Evolutionary conservation across 2,888 invertebrate genomes (phyloP).

Genomic region (Campoplex nolae): DNA sequence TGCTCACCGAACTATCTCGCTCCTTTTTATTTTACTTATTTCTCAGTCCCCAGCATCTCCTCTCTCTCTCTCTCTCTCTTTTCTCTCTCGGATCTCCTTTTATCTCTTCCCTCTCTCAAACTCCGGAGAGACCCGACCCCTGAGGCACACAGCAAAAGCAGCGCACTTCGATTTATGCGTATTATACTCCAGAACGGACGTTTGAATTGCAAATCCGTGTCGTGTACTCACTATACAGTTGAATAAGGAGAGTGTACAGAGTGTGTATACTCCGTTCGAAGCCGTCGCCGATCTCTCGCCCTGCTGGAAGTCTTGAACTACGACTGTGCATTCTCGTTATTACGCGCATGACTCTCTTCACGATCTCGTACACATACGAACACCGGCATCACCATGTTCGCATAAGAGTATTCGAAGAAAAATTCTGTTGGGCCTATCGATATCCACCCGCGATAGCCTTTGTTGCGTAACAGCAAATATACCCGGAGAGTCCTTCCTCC

Average conservation of each 20-base stretch:
- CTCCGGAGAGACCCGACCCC: constrained; percentile 65
- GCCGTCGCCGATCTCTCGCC: constrained; percentile 68
- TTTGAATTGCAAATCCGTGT: constrained; percentile 82
- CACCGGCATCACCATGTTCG: constrained; percentile 16
- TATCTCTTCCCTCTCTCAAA: constrained; percentile 44
- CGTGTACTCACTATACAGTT: constrained; percentile 73
- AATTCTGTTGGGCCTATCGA: constrained; percentile 69
- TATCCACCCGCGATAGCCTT: constrained; percentile 70
- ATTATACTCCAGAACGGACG: constrained; percentile 75
- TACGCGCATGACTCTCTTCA: constrained; percentile 65
- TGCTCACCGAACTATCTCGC: background rate
- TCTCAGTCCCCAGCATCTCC: constrained; percentile 1
- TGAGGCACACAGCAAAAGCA: constrained; percentile 44
- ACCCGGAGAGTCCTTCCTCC: constrained; percentile 58
- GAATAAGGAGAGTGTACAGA: constrained; percentile 67
- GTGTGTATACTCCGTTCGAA: constrained; percentile 62
- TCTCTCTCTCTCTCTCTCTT: constrained; percentile 27
- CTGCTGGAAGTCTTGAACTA: constrained; percentile 68
- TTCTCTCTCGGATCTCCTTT: constrained; percentile 37
- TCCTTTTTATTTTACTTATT: constrained; percentile 14
- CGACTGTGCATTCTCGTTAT: constrained; percentile 69
- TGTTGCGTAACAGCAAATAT: constrained; percentile 65
- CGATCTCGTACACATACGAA: constrained; percentile 5
- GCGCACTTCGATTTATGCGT: constrained; percentile 77
- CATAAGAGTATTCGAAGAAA: background rate